Percentiles rank a stretch among this genome's conserved stretches.
Conservation (phyloP, 2,888 invertebrate species). For the Thymelicus sylvestris region DNA sequence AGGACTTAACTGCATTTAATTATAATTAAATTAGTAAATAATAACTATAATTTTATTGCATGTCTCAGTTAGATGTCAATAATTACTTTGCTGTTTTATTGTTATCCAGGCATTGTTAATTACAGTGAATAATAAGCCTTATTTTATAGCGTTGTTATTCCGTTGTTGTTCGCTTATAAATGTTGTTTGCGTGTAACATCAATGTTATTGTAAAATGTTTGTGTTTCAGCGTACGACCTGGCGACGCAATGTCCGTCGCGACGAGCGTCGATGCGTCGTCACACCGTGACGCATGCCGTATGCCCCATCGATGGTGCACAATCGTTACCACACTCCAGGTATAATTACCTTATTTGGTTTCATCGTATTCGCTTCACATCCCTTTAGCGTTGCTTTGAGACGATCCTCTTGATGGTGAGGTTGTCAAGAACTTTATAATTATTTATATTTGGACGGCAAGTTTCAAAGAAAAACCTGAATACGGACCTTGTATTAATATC, state of each 20-base stretch:
- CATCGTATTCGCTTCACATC: no score
- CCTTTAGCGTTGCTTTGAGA: no score
- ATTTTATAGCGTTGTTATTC: neutral
- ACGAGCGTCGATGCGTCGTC: constrained; percentile 87
- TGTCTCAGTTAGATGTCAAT: constrained; percentile 1
- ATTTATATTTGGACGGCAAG: no score
- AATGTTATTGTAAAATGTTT: neutral
- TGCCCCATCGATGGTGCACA: constrained; percentile 83
- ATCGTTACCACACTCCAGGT: constrained; percentile 90
- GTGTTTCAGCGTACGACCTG: constrained; percentile 89
- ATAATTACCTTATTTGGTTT: constrained; percentile 21
- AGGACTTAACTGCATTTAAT: neutral
- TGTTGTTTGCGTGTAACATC: neutral
- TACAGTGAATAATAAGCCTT: constrained; percentile 26
- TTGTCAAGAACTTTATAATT: no score
- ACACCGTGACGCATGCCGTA: constrained; percentile 86
- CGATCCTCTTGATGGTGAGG: no score
- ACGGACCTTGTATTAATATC: no score
- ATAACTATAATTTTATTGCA: neutral
- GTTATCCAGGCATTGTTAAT: neutral
- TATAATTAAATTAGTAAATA: neutral
- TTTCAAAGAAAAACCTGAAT: no score
- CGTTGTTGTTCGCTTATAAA: neutral
- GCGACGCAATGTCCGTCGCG: constrained; percentile 92
- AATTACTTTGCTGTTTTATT: constrained; percentile 6